Evolutionary conservation across 2,888 invertebrate species (phyloP).

Genomic region (Tridacna crocea): DNA sequence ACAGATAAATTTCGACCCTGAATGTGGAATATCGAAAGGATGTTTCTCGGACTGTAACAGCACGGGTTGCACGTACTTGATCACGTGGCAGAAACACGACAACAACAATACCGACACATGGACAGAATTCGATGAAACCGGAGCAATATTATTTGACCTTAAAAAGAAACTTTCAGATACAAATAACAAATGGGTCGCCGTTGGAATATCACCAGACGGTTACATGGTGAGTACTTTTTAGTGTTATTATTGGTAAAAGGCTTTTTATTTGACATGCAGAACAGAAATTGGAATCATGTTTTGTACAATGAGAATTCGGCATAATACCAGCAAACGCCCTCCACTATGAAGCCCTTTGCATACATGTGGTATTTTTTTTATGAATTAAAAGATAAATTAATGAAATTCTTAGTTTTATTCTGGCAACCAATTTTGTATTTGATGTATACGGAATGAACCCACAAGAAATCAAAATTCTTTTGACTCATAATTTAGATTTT

Average conservation of each 20-base stretch:
- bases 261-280: too few relatives aligned
- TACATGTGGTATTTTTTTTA: too few relatives aligned
- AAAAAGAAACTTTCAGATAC: conserved; percentile 33
- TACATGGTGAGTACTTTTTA: conserved; percentile 57
- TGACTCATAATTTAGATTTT: too few relatives aligned
- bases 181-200: conserved; percentile 50
- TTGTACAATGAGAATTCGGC: too few relatives aligned
- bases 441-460: too few relatives aligned
- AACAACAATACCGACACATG: conserved; percentile 1
- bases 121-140: conserved; percentile 21
- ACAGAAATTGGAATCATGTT: too few relatives aligned
- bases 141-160: conserved; percentile 37
- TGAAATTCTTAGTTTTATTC: too few relatives aligned
- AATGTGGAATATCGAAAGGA: conserved; percentile 62
- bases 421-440: too few relatives aligned
- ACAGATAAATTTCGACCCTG: conserved; percentile 44
- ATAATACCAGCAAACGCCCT: too few relatives aligned
- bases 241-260: neutral
- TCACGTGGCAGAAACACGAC: conserved; percentile 52
- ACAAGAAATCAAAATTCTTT: too few relatives aligned
- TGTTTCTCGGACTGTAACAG: conserved; percentile 62
- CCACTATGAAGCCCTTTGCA: too few relatives aligned
- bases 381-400: too few relatives aligned
- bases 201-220: conserved; percentile 60
- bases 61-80: conserved; percentile 55